Base-by-base conservation (phyloP, 2,888 invertebrate genomes). In the Coelopa pilipes region DNA sequence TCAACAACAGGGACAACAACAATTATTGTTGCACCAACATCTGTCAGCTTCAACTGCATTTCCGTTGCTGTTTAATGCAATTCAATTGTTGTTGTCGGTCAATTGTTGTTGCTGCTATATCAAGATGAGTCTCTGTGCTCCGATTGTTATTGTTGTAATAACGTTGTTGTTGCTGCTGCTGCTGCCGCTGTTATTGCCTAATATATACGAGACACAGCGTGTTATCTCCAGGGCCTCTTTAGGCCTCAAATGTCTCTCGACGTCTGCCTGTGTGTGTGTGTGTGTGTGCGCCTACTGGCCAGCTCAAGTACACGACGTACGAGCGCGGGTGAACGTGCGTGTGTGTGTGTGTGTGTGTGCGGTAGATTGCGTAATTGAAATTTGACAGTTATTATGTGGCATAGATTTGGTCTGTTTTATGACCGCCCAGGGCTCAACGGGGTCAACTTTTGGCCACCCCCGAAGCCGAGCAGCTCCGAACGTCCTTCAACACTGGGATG, bases 331-430 rank as follows among this genome's bases (percentile, higher is more conserved):
- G 17, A 7, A n/a, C 45, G 19, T 17, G 9, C 17, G 0, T 21
- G 62, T 15, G 24, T 7, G 3, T 62, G n/a, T 55, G 47, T 69
- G 15, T 59, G 21, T 13, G 15, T 65, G 53, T 55, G 60, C 17
- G 63, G 53, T 71, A 15, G 46, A 65, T 34, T 65, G 71, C 71
- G 55, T 71, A 71, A 71, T 71, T 71, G 71, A 71, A 65, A 71
- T 71, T 65, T 71, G 71, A 71, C 65, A 71, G 71, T 71, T 69
- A 71, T 71, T 71, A 50, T 71, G 63, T 71, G 71, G 71, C 60
- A 60, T 70, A 60, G 60, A 60, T 70, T 70, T 70, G 21, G 60
- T 60, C 47, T 24, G 60, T 70, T 70, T 70, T 70, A 70, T 70
- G 21, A 24, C 50, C 45, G 65, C 46, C 10, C 47, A 65, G 46